Evolutionary conservation across 2,888 invertebrate species (phyloP), one percentile per base, ranked within the genome.

Genomic region (Melanchra persicariae): DNA sequence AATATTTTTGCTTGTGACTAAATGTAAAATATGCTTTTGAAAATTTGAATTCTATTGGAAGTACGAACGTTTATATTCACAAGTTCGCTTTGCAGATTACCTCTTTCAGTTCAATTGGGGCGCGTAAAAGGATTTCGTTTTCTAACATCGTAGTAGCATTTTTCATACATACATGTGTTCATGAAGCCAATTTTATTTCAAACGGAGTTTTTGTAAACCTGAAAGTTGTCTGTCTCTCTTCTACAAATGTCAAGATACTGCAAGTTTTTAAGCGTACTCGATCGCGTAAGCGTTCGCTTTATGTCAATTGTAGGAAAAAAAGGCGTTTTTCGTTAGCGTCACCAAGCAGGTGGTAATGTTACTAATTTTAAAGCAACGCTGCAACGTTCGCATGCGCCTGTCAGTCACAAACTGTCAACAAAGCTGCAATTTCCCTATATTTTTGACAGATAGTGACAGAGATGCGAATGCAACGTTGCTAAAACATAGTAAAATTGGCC

Each of bases 51-150:
- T 61, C n/a, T 8, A 47, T 40, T 60, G 55, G 10, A 37, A n/a
- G 7, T 8, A 24, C 22, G 15, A 58, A 65, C n/a, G 45, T 62
- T 64, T 22, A 24, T 34, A 30, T 63, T 45, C 10, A 47, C n/a
- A 24, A 34, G 34, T 52, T 49, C 15, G 62, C 15, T 62, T 43
- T 58, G 58, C 7, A 43, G 43, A 69, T 75, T 54, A 62, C 43
- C 52, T 63, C 30, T 49, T 76, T 43, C 24, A 24, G 24, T 61
- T 68, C 69, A 69, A 63, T 69, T 40, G 62, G 24, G 22, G 30
- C 34, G 22, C 45, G 43, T 51, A 71, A 54, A 63, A 10, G 30
- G 30, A 76, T 77, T 75, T 62, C n/a, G 12, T 47, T 49, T 52
- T 22, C 22, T 10, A 43, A 24, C 1, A n/a, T 45, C 34, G 6